Conservation (phyloP, 2,888 invertebrate species). For the Diaperis boleti region DNA sequence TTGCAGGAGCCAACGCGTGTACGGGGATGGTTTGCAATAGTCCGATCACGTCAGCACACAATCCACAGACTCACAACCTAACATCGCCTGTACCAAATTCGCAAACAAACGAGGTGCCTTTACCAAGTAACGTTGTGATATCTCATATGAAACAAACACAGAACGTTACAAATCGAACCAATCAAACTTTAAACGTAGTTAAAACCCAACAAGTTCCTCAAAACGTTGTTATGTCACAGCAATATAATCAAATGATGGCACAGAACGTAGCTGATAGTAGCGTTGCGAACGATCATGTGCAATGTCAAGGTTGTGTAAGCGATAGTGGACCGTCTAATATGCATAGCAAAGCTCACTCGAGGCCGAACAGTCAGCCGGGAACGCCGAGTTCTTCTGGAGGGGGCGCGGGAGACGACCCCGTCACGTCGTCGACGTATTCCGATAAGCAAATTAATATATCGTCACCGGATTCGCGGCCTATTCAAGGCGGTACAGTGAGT, state of each 20-base stretch:
- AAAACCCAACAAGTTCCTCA: conserved; percentile 52
- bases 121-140: conserved; percentile 63
- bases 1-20: conserved; percentile 58
- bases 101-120: conserved; percentile 63
- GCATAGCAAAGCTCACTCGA: conserved; percentile 57
- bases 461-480: conserved; percentile 77
- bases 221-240: conserved; percentile 47
- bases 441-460: conserved; percentile 69
- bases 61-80: conserved; percentile 52
- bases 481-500: conserved; percentile 87
- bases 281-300: conserved; percentile 63
- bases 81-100: conserved; percentile 53
- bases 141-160: conserved; percentile 56
- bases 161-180: conserved; percentile 52
- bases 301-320: conserved; percentile 71
- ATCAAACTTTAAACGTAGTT: conserved; percentile 55
- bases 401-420: conserved; percentile 71
- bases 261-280: conserved; percentile 59
- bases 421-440: conserved; percentile 78
- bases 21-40: conserved; percentile 60
- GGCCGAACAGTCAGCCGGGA: conserved; percentile 68
- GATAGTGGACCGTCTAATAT: conserved; percentile 64
- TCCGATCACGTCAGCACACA: conserved; percentile 56
- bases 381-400: conserved; percentile 71
- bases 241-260: conserved; percentile 48